phyloP scores from a whole-genome alignment of 2,113 vertebrate species.

The Acinonyx jubatus region DNA sequence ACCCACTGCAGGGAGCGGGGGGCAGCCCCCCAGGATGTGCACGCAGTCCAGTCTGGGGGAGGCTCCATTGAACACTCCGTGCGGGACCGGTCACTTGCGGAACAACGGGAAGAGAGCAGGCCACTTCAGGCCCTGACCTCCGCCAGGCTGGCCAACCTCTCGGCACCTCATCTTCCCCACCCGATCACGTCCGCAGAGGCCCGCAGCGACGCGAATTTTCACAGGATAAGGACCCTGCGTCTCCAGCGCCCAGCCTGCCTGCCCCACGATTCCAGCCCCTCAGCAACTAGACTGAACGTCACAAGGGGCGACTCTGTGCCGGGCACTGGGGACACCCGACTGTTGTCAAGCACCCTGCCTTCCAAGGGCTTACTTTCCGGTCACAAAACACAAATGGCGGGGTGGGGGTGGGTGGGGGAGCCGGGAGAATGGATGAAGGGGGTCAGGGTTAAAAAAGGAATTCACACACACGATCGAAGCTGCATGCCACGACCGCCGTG shows the following conservation, averaged over 20 bases:
- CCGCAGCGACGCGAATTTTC: neutral
- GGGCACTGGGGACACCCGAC: neutral
- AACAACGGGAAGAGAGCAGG: too few species aligned
- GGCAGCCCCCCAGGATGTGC: neutral
- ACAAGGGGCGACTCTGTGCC: neutral
- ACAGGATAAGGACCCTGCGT: neutral
- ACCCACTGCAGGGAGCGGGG: neutral
- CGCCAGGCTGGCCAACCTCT: neutral
- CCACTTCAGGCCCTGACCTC: neutral
- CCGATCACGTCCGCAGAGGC: neutral
- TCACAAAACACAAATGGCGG: neutral
- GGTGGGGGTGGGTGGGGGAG: neutral
- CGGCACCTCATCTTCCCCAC: neutral
- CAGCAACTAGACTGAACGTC: neutral
- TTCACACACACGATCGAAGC: neutral
- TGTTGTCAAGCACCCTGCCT: neutral
- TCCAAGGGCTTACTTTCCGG: neutral
- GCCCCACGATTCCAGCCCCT: neutral
- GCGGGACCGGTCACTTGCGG: neutral
- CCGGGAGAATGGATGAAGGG: neutral
- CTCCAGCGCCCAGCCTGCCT: neutral
- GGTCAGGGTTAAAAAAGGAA: neutral
- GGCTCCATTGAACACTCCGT: accelerated
- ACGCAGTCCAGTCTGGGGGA: accelerated
- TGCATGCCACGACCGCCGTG: neutral